These are phyloP conservation scores for Eristalis tenax DNA, from an alignment of 2,888 invertebrate genomes.

Conservation along the genomic window DNA sequence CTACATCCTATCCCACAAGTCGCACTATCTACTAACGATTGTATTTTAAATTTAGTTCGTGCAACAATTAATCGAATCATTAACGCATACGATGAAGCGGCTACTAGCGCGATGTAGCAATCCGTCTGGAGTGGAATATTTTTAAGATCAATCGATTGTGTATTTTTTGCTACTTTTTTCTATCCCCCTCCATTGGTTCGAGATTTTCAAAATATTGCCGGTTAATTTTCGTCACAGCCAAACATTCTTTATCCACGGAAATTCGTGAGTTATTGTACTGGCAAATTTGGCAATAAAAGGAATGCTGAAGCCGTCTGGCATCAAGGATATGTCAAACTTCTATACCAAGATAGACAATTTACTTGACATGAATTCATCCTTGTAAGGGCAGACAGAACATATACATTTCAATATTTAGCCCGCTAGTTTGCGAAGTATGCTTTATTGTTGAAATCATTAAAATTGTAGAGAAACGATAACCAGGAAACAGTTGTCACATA, in stretches of 20 bases:
- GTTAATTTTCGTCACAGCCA: not conserved
- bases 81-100: conserved; percentile 35
- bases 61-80: conserved; percentile 37
- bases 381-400: no score
- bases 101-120: conserved; percentile 43
- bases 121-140: conserved; percentile 64
- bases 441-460: not conserved
- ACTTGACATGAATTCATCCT: not conserved
- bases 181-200: not conserved
- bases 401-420: not conserved
- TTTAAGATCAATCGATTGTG: conserved; percentile 39
- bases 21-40: conserved; percentile 38
- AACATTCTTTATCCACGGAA: not conserved
- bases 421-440: not conserved
- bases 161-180: conserved; percentile 18
- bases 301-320: conserved; percentile 1
- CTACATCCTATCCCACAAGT: not conserved
- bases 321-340: conserved; percentile 1
- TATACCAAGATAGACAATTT: conserved; percentile 25
- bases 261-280: not conserved
- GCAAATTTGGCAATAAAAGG: not conserved
- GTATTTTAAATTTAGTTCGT: conserved; percentile 32
- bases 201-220: not conserved
- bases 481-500: conserved; percentile 18
- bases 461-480: not conserved